A percentile compares a stretch with the other conserved stretches of the same genome.
phyloP scores from a whole-genome alignment of 2,888 invertebrate species.

The Tenthredo mesomela region DNA sequence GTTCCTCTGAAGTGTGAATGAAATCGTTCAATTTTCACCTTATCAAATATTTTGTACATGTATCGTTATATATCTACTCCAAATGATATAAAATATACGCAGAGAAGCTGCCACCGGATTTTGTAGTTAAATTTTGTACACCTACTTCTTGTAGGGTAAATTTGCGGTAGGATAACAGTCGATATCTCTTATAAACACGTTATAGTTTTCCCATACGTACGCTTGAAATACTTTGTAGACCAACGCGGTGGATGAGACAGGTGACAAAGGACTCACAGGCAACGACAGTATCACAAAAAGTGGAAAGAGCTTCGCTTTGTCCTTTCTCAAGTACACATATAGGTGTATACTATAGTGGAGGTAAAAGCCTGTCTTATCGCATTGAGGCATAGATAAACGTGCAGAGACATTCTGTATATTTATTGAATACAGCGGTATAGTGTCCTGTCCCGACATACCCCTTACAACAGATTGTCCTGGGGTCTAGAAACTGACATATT shows the following conservation, averaged over 20 bases:
- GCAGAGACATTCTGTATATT: background rate
- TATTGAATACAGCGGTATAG: background rate
- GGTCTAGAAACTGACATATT: background rate
- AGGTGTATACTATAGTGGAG: background rate
- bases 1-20: background rate
- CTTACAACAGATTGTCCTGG: background rate
- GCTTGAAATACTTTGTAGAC: background rate
- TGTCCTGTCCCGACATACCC: background rate
- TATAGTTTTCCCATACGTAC: background rate
- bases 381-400: slow-evolving; percentile 26
- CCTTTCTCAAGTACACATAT: slow-evolving; percentile 25
- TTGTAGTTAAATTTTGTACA: background rate
- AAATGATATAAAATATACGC: background rate
- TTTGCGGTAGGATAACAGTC: slow-evolving; percentile 4
- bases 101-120: background rate
- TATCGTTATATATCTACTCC: background rate
- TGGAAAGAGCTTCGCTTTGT: slow-evolving; percentile 32
- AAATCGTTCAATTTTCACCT: background rate
- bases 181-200: slow-evolving; percentile 13
- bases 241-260: slow-evolving; percentile 10
- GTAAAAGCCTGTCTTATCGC: slow-evolving; percentile 41
- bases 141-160: background rate
- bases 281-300: slow-evolving; percentile 30
- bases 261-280: slow-evolving; percentile 37
- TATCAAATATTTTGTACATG: background rate